Evolutionary conservation across 2,113 vertebrate species (phyloP).

Genomic region (Camelus bactrianus): DNA sequence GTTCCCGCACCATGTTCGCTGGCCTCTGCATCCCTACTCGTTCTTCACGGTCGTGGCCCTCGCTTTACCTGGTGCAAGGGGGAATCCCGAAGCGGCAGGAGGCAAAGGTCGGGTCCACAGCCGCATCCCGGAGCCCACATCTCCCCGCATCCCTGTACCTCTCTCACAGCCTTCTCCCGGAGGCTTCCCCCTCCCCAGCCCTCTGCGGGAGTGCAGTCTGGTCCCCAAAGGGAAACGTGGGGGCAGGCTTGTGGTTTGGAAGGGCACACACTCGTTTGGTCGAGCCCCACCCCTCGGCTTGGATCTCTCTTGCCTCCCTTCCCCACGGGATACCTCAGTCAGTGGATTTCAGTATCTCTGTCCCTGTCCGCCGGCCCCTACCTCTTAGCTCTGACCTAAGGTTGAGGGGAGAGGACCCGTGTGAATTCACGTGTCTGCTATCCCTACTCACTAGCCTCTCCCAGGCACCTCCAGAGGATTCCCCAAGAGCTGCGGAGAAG

Average conservation of each 20-base stretch:
- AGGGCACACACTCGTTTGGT: not conserved
- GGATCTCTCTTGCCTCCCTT: not conserved
- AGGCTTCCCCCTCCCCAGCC: not conserved
- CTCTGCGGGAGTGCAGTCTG: not conserved
- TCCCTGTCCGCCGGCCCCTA: not conserved
- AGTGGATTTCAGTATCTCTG: not conserved
- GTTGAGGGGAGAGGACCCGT: not conserved
- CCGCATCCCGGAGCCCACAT: not conserved
- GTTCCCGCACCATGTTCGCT: not conserved
- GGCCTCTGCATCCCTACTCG: not conserved
- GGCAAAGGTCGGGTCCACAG: not conserved
- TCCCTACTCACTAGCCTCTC: not conserved
- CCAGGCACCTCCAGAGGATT: not conserved
- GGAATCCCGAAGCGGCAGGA: not conserved
- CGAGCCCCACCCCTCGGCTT: not conserved
- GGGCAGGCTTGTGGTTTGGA: not conserved
- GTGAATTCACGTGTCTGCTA: not conserved
- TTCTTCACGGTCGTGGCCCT: not conserved
- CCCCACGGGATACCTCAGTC: not conserved
- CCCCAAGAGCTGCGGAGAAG: too few relatives aligned
- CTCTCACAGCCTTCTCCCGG: not conserved
- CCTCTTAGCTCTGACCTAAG: not conserved
- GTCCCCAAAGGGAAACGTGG: not conserved
- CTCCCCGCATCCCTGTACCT: not conserved
- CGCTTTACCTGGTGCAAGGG: not conserved